Conservation (phyloP, 1,140 invertebrate species). For the Augochlora pura region DNA sequence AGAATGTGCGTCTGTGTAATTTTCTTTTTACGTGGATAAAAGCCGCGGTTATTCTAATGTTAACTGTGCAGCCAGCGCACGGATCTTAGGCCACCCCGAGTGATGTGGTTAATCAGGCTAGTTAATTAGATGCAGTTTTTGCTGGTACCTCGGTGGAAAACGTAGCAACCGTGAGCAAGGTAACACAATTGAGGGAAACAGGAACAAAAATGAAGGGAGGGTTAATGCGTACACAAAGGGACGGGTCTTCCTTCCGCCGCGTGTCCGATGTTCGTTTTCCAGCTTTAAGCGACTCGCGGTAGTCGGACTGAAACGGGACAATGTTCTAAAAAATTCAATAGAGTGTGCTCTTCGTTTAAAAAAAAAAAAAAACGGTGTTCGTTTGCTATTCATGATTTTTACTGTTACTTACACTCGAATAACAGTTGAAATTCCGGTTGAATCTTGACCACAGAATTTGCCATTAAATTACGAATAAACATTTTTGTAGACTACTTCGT, state of each 20-base stretch:
- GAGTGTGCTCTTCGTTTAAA: constrained; percentile 24
- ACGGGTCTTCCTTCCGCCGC: not conserved
- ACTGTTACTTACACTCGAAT: too few relatives aligned
- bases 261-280: not conserved
- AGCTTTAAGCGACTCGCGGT: not conserved
- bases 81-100: not conserved
- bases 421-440: too few relatives aligned
- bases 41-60: not conserved
- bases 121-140: not conserved
- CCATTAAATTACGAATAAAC: too few relatives aligned
- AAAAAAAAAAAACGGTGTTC: not conserved
- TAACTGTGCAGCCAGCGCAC: not conserved
- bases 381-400: too few relatives aligned
- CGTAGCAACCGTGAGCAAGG: not conserved
- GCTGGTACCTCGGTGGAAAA: not conserved
- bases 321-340: constrained; percentile 22
- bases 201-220: not conserved
- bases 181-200: constrained; percentile 1
- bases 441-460: too few relatives aligned
- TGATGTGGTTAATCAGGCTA: not conserved
- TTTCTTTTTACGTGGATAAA: not conserved
- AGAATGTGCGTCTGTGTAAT: not conserved
- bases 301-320: not conserved
- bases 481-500: too few relatives aligned
- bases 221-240: constrained; percentile 1